Base-by-base conservation (phyloP, 2,113 vertebrate species). In the Bubo bubo region DNA sequence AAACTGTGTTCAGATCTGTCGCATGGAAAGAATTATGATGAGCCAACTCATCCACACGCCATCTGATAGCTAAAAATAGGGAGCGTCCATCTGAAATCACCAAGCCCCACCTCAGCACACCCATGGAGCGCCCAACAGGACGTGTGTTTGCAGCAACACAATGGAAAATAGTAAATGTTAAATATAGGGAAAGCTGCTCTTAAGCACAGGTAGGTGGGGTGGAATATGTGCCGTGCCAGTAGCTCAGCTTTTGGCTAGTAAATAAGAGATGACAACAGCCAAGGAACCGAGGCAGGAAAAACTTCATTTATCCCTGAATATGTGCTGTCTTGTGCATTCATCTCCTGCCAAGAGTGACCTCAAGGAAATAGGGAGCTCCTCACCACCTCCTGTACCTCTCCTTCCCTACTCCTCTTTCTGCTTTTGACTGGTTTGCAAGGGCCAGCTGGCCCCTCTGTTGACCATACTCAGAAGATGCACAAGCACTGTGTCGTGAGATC, bases 61-160 rank as follows among this genome's bases (percentile, higher is more conserved):
- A 79, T 89, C 30, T 26, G 70, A 94, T 4, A 58, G 53, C 80
- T 95, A 94, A 96, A 97, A 97, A 89, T 95, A 95, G 76, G 39
- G 30, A 91, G 1, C 3, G 1, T 60, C 45, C 59, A 73, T 41
- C 62, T 52, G 62, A 72, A 91, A 86, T 22, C 4, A 2, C n/a
- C 26, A 3, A 71, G 27, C 83, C 86, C 52, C 89, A 30, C 88
- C 86, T 79, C 3, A 5, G 68, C 3, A 0, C 5, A 0, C 77
- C 89, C 47, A 0, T 24, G 50, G 93, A 62, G n/a, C 2, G 0
- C 22, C 67, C 0, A 0, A 39, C 80, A 88, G 76, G 91, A 84
- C 21, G 0, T 37, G 70, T 64, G 73, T 85, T 84, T 96, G 72
- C 35, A 53, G 53, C 76, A 53, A 10, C 68, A 95, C 86, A 95